phyloP scores from a whole-genome alignment of 2,797 vertebrate species.

The Pseudochirops cupreus region DNA sequence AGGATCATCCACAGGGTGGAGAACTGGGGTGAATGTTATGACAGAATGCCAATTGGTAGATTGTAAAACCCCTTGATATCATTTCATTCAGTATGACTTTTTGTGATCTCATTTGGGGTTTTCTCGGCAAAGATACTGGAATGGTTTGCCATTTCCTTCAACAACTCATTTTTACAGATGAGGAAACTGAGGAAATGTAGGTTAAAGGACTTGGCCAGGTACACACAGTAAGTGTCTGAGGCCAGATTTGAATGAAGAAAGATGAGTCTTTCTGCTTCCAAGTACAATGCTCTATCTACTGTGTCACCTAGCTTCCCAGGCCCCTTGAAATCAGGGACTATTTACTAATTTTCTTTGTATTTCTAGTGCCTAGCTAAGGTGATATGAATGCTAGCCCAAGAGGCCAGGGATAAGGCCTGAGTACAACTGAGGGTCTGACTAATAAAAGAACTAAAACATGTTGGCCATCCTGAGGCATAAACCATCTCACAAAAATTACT shows the following conservation, averaged over 20 bases:
- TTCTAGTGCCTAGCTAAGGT: neutral
- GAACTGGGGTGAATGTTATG: neutral
- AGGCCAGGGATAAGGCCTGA: neutral
- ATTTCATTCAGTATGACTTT: neutral
- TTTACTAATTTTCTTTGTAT: neutral
- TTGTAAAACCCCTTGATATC: neutral
- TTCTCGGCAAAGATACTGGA: neutral
- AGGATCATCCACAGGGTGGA: neutral
- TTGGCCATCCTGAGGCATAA: too few species aligned
- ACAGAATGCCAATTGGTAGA: neutral
- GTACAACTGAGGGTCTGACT: neutral
- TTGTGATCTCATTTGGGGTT: neutral
- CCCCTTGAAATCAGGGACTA: neutral
- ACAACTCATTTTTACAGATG: neutral
- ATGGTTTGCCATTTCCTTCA: neutral
- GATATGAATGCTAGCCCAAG: neutral
- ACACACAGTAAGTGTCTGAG: neutral
- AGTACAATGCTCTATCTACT: neutral
- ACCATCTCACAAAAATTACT: too few species aligned
- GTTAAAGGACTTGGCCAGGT: neutral
- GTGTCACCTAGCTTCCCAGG: neutral
- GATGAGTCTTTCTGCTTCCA: neutral
- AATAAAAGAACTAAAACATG: neutral
- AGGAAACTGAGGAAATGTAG: neutral
- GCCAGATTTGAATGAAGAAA: neutral